Percentiles rank a stretch among this genome's conserved stretches.
Evolutionary conservation across 92 coral and sea anemone genomes (phyloP).

Genomic region (Palythoa grandis): DNA sequence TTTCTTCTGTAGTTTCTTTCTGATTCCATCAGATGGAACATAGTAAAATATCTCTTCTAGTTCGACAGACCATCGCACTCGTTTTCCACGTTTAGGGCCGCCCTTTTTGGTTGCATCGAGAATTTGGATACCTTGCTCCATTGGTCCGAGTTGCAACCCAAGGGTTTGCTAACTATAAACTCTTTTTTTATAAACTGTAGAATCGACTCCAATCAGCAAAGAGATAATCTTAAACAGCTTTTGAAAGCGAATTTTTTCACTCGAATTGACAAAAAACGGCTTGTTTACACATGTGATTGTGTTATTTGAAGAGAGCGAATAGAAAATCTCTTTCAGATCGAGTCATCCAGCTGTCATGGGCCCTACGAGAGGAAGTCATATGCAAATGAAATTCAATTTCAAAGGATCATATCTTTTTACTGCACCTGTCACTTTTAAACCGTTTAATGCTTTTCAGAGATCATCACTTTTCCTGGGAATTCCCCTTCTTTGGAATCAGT

Average conservation of each 20-base stretch:
- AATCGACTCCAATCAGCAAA: neutral
- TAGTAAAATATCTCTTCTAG: conserved; percentile 25
- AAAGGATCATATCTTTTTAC: neutral
- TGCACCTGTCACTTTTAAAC: conserved; percentile 1
- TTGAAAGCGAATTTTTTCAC: neutral
- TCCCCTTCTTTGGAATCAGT: neutral
- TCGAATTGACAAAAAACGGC: neutral
- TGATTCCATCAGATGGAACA: conserved; percentile 25
- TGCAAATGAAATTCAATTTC: conserved; percentile 5
- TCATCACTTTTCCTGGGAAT: neutral
- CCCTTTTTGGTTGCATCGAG: neutral
- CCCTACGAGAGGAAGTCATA: conserved; percentile 1
- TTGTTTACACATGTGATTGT: conserved; percentile 8
- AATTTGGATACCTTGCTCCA: conserved; percentile 2
- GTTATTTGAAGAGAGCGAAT: neutral
- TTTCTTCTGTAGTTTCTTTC: conserved; percentile 7
- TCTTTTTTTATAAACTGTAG: neutral
- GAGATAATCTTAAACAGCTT: neutral
- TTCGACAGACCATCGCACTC: conserved; percentile 40
- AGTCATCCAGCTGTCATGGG: neutral
- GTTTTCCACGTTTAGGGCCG: neutral
- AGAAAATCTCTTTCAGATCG: conserved; percentile 5
- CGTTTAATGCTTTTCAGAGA: neutral
- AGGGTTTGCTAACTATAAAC: neutral
- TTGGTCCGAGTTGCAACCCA: neutral